Conservation (phyloP, 1,140 invertebrate genomes). For the Ceratina japonica region DNA sequence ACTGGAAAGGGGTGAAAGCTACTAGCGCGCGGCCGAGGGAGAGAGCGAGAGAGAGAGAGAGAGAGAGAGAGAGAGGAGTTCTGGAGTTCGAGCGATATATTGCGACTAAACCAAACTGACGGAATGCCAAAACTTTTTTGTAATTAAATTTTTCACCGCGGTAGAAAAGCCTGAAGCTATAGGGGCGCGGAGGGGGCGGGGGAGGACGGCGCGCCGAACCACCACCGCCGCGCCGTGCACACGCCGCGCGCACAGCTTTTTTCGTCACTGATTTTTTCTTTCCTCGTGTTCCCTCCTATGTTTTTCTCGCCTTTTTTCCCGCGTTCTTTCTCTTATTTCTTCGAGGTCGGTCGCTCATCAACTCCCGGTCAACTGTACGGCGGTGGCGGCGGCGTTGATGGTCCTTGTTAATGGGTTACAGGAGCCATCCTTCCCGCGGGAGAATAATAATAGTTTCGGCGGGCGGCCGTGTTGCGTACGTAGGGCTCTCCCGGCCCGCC, state of each 20-base stretch:
- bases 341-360: constrained; percentile 21
- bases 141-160: constrained; percentile 73
- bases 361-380: constrained; percentile 13
- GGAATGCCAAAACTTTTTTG: constrained; percentile 76
- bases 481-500: neutral
- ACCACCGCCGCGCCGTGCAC: constrained; percentile 35
- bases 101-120: constrained; percentile 73
- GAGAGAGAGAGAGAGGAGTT: constrained; percentile 38
- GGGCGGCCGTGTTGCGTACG: neutral
- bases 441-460: constrained; percentile 27
- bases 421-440: neutral
- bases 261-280: constrained; percentile 18
- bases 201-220: neutral
- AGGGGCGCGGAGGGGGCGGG: neutral
- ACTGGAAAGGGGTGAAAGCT: constrained; percentile 11
- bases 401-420: constrained; percentile 37
- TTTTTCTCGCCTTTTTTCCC: constrained; percentile 18
- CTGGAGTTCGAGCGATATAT: constrained; percentile 61
- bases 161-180: constrained; percentile 38
- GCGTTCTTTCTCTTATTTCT: neutral
- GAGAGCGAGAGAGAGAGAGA: constrained; percentile 9
- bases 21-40: neutral
- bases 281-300: constrained; percentile 7
- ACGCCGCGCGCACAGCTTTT: constrained; percentile 45
- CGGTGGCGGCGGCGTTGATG: neutral